Conservation (phyloP, 2,888 invertebrate genomes). For the Leptogaster cylindrica region DNA sequence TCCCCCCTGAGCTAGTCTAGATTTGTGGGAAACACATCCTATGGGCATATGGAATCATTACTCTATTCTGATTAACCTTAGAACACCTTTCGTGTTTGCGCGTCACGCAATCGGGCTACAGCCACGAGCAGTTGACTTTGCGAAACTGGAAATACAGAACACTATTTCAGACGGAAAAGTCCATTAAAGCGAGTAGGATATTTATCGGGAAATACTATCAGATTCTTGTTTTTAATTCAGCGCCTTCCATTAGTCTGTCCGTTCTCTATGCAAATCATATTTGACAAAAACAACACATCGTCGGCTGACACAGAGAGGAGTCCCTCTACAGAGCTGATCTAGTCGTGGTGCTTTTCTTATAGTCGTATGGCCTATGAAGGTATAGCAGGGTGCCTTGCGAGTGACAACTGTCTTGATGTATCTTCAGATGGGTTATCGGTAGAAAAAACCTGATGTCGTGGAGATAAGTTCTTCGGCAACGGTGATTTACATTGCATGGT, state of each 20-base stretch:
- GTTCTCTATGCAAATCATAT: constrained; percentile 15
- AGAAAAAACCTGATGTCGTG: too few relatives aligned
- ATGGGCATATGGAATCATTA: constrained; percentile 12
- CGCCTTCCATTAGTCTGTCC: not conserved
- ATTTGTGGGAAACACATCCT: too few relatives aligned
- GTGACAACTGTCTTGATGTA: constrained; percentile 11
- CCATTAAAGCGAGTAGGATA: not conserved
- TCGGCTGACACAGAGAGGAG: not conserved
- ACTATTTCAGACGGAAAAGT: not conserved
- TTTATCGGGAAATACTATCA: not conserved
- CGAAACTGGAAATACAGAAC: not conserved
- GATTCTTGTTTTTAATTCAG: too few relatives aligned
- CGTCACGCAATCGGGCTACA: constrained; percentile 23
- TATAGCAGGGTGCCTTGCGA: not conserved
- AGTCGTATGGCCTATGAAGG: not conserved
- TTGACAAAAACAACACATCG: constrained; percentile 1
- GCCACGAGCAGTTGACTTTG: too few relatives aligned
- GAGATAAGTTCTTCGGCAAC: too few relatives aligned
- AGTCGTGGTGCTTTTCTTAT: not conserved
- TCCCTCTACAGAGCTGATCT: not conserved
- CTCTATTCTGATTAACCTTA: constrained; percentile 4
- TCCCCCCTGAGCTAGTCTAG: too few relatives aligned
- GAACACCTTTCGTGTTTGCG: constrained; percentile 21
- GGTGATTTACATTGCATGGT: too few relatives aligned
- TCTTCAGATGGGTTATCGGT: too few relatives aligned